These are phyloP conservation scores for Phorcus lineatus DNA, from an alignment of 2,888 invertebrate species.

Conservation along the genomic window DNA sequence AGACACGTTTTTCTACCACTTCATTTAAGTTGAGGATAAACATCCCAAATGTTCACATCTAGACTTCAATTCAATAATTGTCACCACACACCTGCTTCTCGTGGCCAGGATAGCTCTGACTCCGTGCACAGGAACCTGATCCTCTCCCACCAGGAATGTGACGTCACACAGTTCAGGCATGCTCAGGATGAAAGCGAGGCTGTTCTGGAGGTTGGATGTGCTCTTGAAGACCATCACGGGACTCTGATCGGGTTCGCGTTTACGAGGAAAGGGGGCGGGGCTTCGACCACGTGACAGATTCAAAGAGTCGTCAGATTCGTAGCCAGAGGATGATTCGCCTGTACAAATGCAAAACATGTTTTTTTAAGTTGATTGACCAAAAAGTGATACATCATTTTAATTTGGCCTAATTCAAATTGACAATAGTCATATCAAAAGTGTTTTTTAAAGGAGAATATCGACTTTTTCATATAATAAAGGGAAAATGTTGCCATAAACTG, in stretches of 20 bases:
- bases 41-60: too few species aligned
- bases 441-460: too few species aligned
- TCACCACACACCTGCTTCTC: background rate
- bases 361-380: background rate
- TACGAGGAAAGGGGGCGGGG: background rate
- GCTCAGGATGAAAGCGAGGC: slow-evolving; percentile 6
- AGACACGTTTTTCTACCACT: too few species aligned
- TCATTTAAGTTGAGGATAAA: too few species aligned
- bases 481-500: too few species aligned
- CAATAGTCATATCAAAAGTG: too few species aligned
- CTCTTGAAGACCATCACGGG: slow-evolving; percentile 13
- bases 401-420: too few species aligned
- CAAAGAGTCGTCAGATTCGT: slow-evolving; percentile 9
- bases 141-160: slow-evolving; percentile 1
- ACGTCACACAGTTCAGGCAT: slow-evolving; percentile 23
- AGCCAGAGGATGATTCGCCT: background rate
- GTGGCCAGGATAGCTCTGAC: slow-evolving; percentile 24
- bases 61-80: too few species aligned
- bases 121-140: background rate
- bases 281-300: background rate
- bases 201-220: background rate
- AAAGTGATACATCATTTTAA: too few species aligned
- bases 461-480: too few species aligned
- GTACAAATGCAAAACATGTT: too few species aligned
- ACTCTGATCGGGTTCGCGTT: background rate